phyloP scores from a whole-genome alignment of 37 sponge, comb jelly and placozoan species.

The Tethya wilhelma region DNA sequence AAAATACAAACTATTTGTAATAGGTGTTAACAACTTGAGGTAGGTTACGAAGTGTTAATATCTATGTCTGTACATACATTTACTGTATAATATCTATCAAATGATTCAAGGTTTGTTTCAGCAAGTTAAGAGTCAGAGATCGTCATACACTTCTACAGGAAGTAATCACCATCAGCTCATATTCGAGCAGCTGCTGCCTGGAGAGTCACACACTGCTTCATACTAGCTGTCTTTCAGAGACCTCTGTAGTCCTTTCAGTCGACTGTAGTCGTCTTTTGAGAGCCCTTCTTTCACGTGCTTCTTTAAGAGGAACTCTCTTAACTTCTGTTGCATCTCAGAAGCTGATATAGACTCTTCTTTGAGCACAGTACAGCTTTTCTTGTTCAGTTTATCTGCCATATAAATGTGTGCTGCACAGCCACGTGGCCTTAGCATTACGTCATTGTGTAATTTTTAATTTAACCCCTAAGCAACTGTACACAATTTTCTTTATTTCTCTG shows the following conservation, averaged over 20 bases:
- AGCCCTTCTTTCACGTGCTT: constrained; percentile 17
- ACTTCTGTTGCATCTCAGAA: constrained; percentile 1
- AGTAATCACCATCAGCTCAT: too few species aligned
- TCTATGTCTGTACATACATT: too few species aligned
- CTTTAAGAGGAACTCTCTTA: constrained; percentile 40
- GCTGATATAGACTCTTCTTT: constrained; percentile 23
- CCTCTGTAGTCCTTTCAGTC: constrained; percentile 24
- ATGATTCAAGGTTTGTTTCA: too few species aligned
- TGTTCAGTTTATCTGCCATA: not conserved
- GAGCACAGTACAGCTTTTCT: not conserved
- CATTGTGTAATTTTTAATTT: not conserved
- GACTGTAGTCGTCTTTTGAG: constrained; percentile 23
- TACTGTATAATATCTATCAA: too few species aligned
- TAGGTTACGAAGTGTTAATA: too few species aligned
- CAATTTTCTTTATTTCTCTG: not conserved
- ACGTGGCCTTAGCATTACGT: not conserved
- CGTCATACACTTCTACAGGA: too few species aligned
- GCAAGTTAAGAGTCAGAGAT: too few species aligned
- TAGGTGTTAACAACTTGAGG: too few species aligned
- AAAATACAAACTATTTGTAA: too few species aligned
- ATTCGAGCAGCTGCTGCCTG: too few species aligned
- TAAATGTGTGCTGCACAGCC: not conserved
- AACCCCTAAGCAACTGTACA: not conserved
- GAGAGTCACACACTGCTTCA: not conserved
- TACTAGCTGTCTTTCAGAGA: constrained; percentile 9